These are phyloP conservation scores for Diorhabda carinulata DNA, from an alignment of 1,140 invertebrate genomes.

Conservation along the genomic window DNA sequence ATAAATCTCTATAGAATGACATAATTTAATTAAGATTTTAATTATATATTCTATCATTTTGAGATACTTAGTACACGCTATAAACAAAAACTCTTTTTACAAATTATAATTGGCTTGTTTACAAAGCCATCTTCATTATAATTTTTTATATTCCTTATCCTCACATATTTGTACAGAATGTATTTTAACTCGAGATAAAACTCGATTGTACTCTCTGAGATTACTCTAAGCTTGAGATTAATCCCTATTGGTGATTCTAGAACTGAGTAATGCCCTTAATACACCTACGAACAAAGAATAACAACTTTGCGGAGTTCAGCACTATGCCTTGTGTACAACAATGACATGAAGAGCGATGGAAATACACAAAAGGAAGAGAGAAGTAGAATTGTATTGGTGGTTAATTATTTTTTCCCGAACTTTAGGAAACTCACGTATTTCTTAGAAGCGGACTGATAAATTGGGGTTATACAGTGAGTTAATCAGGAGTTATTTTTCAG, in stretches of 20 bases:
- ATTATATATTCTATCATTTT: too few species aligned
- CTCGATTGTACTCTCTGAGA: slow-evolving; percentile 31
- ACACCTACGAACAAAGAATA: slow-evolving; percentile 14
- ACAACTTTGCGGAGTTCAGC: slow-evolving; percentile 15
- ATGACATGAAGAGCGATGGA: neutral
- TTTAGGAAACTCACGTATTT: neutral
- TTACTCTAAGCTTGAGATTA: slow-evolving; percentile 29
- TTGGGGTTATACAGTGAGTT: slow-evolving; percentile 1
- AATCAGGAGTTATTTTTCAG: neutral
- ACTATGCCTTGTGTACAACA: neutral
- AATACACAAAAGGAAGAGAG: neutral
- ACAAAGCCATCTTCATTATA: too few species aligned
- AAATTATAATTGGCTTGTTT: too few species aligned
- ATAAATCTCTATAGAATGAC: too few species aligned
- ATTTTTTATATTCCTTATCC: too few species aligned
- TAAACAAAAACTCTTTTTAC: too few species aligned
- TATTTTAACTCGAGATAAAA: slow-evolving; percentile 30
- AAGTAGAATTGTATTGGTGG: neutral
- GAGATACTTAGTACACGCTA: too few species aligned
- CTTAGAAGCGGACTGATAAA: neutral
- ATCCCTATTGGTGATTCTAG: slow-evolving; percentile 27
- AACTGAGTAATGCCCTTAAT: slow-evolving; percentile 26
- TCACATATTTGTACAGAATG: neutral
- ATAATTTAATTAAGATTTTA: too few species aligned
- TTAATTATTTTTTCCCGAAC: slow-evolving; percentile 2